phyloP scores from a whole-genome alignment of 2,113 vertebrate genomes.

The Galbula dea region DNA sequence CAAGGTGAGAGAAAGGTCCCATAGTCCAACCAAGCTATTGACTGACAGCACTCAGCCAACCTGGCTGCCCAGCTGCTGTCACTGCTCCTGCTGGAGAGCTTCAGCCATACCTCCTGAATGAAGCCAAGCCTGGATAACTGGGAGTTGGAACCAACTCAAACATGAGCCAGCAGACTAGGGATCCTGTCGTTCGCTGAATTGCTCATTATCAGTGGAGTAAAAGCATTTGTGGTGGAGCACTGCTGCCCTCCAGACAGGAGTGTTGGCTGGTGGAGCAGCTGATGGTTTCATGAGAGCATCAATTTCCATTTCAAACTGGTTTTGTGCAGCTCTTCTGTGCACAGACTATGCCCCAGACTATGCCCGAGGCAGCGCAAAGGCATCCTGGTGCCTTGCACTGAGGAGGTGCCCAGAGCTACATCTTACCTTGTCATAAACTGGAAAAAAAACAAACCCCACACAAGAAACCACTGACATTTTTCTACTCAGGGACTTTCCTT shows the following conservation, averaged over 20 bases:
- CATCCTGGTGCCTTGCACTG: neutral
- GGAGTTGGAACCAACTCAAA: constrained; percentile 24
- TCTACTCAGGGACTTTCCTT: neutral
- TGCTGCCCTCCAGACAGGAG: neutral
- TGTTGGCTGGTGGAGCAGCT: neutral
- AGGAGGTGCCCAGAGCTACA: accelerated
- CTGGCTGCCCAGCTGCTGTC: neutral
- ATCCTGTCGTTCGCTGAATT: neutral
- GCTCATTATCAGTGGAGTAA: neutral
- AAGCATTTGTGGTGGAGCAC: neutral
- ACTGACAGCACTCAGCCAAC: neutral
- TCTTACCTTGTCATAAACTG: neutral
- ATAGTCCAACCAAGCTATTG: accelerated
- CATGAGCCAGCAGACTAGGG: neutral
- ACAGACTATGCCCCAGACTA: neutral
- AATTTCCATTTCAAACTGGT: neutral
- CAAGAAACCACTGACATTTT: neutral
- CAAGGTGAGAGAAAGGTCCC: neutral
- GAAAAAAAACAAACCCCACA: accelerated
- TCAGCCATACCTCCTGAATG: neutral
- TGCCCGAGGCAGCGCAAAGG: accelerated
- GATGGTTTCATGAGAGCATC: neutral
- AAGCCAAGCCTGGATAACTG: constrained; percentile 22
- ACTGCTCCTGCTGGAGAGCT: neutral
- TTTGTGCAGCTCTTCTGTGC: neutral